Percentiles rank a stretch among this genome's conserved stretches.
These are phyloP conservation scores for Invenusta paracnida DNA, from an alignment of 2,888 invertebrate genomes.

Conservation along the genomic window DNA sequence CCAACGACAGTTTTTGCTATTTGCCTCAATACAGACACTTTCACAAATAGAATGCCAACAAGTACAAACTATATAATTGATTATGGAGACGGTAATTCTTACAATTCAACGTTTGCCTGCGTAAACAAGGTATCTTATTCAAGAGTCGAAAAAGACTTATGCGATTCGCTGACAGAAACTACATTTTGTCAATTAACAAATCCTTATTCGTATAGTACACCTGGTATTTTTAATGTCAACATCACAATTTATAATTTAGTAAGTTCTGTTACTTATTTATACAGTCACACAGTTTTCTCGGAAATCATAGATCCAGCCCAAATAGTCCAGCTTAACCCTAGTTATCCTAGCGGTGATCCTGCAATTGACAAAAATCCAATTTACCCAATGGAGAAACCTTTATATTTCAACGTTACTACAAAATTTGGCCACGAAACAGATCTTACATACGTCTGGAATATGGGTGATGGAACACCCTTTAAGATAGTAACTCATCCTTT, in stretches of 20 bases:
- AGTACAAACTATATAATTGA: background rate
- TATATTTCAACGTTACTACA: background rate
- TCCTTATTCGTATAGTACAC: background rate
- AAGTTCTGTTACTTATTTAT: background rate
- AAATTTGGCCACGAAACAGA: background rate
- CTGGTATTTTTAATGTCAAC: background rate
- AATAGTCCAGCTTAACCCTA: background rate
- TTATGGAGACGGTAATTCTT: background rate
- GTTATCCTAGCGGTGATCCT: background rate
- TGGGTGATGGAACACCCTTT: background rate
- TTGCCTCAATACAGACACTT: background rate
- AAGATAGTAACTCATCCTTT: background rate
- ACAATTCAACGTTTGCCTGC: background rate
- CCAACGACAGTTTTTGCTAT: background rate
- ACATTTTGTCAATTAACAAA: background rate
- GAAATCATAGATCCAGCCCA: background rate
- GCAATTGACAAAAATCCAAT: background rate
- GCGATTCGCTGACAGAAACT: background rate
- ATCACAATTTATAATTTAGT: background rate
- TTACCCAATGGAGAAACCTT: background rate
- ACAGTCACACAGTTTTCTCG: background rate
- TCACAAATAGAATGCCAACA: background rate
- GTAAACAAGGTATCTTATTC: background rate
- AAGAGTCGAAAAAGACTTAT: background rate
- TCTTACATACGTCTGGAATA: background rate